These are phyloP conservation scores for Butorides virescens DNA, from an alignment of 2,113 vertebrate species.

Conservation along the genomic window DNA sequence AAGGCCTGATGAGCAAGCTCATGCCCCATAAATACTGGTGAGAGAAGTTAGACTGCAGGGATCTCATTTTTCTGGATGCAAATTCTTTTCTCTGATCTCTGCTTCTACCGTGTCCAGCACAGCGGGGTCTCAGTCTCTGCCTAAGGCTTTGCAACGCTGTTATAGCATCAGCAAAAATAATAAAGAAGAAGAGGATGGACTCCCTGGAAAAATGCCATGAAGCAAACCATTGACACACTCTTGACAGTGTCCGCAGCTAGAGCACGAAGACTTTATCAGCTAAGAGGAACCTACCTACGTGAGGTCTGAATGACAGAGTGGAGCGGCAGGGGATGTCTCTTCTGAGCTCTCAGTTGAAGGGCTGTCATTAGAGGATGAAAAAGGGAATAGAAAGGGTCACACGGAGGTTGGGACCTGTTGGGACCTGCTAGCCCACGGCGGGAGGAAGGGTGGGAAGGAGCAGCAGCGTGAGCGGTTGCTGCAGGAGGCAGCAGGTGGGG, in stretches of 20 bases:
- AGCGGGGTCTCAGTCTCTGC: neutral
- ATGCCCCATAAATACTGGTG: neutral
- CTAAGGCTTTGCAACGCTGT: neutral
- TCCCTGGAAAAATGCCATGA: neutral
- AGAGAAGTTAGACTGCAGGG: neutral
- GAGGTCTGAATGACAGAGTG: neutral
- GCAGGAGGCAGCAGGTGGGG: neutral
- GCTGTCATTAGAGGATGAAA: neutral
- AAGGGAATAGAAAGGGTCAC: neutral
- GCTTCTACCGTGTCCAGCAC: neutral
- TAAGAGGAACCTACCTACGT: neutral
- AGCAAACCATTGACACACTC: neutral
- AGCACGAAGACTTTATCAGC: neutral
- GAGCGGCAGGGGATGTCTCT: neutral
- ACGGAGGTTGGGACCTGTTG: neutral
- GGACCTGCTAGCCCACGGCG: neutral
- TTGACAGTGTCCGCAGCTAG: neutral
- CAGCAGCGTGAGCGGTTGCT: neutral
- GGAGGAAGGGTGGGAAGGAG: neutral
- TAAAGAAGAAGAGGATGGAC: neutral
- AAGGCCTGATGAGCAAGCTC: neutral
- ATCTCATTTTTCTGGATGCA: neutral
- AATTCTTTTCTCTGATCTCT: constrained; percentile 1
- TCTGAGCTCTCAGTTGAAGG: neutral
- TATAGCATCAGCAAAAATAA: neutral